Conservation (phyloP, 2,888 invertebrate species). For the Blastobasis adustella region DNA sequence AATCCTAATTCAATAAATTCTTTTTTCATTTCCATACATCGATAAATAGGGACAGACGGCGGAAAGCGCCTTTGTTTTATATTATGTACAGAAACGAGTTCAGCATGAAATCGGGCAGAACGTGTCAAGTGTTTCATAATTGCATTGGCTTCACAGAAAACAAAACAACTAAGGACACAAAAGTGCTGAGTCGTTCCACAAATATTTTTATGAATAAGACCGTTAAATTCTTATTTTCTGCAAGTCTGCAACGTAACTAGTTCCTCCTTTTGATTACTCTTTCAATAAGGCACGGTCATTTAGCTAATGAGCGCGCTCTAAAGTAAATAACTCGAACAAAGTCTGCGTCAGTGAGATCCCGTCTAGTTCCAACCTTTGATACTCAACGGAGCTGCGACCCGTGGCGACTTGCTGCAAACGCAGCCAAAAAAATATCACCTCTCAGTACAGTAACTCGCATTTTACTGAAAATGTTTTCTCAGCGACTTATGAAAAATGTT, state of each 20-base stretch:
- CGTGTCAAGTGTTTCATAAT: too few species aligned
- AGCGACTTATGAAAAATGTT: constrained; percentile 5
- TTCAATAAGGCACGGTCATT: constrained; percentile 63
- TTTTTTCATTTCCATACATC: too few species aligned
- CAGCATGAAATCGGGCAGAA: too few species aligned
- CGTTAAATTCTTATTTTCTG: neutral
- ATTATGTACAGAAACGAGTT: too few species aligned
- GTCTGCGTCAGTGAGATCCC: constrained; percentile 53
- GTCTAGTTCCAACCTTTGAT: constrained; percentile 48
- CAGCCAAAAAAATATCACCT: constrained; percentile 1
- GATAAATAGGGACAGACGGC: too few species aligned
- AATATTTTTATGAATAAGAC: too few species aligned
- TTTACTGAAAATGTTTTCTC: constrained; percentile 3
- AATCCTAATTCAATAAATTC: too few species aligned
- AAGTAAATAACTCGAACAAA: constrained; percentile 65
- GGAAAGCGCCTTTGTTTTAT: too few species aligned
- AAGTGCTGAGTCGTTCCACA: too few species aligned
- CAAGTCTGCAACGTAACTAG: constrained; percentile 2
- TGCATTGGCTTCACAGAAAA: too few species aligned
- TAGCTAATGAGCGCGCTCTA: constrained; percentile 64
- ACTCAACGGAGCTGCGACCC: constrained; percentile 23
- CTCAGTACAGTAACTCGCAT: neutral
- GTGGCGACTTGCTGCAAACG: constrained; percentile 20
- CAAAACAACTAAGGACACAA: too few species aligned
- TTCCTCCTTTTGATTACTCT: constrained; percentile 47